Evolutionary conservation across 2,113 vertebrate genomes (phyloP), one percentile per base, ranked within the genome.

Genomic region (Anoura caudifer): DNA sequence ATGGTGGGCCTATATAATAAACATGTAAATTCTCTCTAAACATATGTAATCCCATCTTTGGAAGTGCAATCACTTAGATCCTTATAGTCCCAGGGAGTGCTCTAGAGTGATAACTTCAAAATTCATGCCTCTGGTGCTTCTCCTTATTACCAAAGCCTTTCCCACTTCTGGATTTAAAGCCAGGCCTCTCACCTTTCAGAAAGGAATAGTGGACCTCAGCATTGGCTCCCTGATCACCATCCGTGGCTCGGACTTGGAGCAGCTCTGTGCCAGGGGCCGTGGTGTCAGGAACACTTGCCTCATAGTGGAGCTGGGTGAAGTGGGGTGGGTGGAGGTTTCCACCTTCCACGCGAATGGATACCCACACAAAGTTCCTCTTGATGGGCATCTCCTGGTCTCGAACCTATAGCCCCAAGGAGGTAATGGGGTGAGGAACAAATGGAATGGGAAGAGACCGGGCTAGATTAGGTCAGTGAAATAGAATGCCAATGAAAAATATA

Each of bases 351-450:
- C 98, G 95, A 91, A 99, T 92, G 84, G 98, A 97, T 84, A 99
- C 99, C 94, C 99, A 99, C 26, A 98, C 99, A 95, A 99, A 99
- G 97, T 99, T 99, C 97, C 99, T 98, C 95, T 99, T 99, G 85
- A 99, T 99, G 24, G 99, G 99, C 24, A 99, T 99, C 97, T 99
- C 99, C 97, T 99, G 99, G 97, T 99, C 99, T 67, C 99, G 98
- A 6, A 99, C 99, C 99, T 99, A 95, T 47, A 81, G 65, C 24
- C 72, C 88, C 94, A 86, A 94, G 6, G 26, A 80, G 47, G 73
- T 8, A 22, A 80, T 17, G 14, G 72, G 12, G 8, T 56, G 38
- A 94, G 0, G 2, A 38, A 75, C 86, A 97, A 52, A 81, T 1
- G 17, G 26, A 80, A 79, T n/a, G 14, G 54, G 33, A 88, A 38